Base-by-base conservation (phyloP, 2,888 invertebrate genomes). In the Hedya salicella region DNA sequence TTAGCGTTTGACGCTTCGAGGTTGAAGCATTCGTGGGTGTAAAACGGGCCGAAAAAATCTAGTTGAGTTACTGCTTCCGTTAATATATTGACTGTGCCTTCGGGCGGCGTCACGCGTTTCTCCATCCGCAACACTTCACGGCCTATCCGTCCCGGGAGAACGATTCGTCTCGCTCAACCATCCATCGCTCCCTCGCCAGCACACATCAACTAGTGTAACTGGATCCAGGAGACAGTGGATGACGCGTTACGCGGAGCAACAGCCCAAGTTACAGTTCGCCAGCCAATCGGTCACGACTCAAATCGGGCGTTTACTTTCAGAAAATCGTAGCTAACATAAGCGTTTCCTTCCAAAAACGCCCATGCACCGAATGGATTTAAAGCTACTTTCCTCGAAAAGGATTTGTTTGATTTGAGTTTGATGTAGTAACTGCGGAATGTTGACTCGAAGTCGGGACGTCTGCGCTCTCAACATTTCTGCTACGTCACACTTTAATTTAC, bases 401-500 rank as follows among this genome's bases (percentile, higher is more conserved):
- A 25, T 25, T 36, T 36, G 36, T 36, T 2, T 36, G 9, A 36
- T 36, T 11, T 9, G 25, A 6, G 25, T 25, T 25, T 6, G 6
- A 6, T 25, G 25, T 9, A 36, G 36, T 36, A 11, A 11, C 9
- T 36, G 11, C 2, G 6, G 9, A 2, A 66, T 59, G 54, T 67
- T 60, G 67, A 42, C 44, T 57, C 50, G 56, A 21, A 32, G 66
- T 17, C 48, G 46, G 57, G 46, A 50, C 61, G 54, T 61, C 62
- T 50, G 57, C 4, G 25, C 52, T 48, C 56, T 50, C 36, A 25
- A 54, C 54, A 54, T 64, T 68, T 67, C 68, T 72, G 72, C 70
- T 53, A 69, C 71, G 73, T 75, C 74, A 74, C 71, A 71, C 70
- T 73, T 73, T 70, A 69, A 76, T 76, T 76, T 75, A 68, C 74